A percentile compares a stretch with the other conserved stretches of the same genome.
Evolutionary conservation across 2,888 invertebrate genomes (phyloP).

Genomic region (Latheticus oryzae): DNA sequence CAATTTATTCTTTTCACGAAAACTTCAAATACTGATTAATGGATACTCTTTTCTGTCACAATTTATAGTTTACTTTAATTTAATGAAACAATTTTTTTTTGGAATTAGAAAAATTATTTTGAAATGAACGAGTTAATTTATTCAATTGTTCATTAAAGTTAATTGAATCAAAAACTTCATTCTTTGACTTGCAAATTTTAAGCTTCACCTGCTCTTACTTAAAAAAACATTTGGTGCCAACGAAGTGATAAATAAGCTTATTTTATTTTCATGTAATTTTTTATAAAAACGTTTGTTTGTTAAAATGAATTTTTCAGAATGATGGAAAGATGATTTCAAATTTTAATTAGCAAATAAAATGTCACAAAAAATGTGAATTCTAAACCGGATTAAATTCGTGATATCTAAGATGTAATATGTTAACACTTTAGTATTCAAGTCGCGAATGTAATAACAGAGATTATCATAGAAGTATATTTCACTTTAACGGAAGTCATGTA

Average conservation of each 20-base stretch:
- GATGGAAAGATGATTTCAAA: no score
- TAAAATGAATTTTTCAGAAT: no score
- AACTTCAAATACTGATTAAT: slow-evolving; percentile 46
- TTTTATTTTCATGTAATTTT: neutral
- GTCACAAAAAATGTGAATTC: slow-evolving; percentile 3
- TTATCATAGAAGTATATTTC: slow-evolving; percentile 25
- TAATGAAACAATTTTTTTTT: slow-evolving; percentile 32
- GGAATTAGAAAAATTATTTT: slow-evolving; percentile 19
- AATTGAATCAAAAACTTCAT: slow-evolving; percentile 24
- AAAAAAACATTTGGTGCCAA: no score
- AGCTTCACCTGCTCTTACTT: slow-evolving; percentile 9
- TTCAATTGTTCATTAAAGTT: slow-evolving; percentile 27
- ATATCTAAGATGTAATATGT: slow-evolving; percentile 22
- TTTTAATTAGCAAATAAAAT: slow-evolving; percentile 2
- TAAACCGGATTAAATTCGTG: slow-evolving; percentile 22
- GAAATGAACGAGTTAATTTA: slow-evolving; percentile 28
- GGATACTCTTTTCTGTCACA: slow-evolving; percentile 40
- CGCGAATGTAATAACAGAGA: slow-evolving; percentile 28
- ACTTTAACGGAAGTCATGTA: slow-evolving; percentile 20
- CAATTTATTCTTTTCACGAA: slow-evolving; percentile 46
- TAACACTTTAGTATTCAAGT: slow-evolving; percentile 29
- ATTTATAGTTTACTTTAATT: slow-evolving; percentile 38
- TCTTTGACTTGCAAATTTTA: slow-evolving; percentile 26
- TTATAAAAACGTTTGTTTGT: slow-evolving; percentile 7
- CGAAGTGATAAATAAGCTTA: no score